phyloP scores from a whole-genome alignment of 2,888 invertebrate species.

The Lymantria dispar region DNA sequence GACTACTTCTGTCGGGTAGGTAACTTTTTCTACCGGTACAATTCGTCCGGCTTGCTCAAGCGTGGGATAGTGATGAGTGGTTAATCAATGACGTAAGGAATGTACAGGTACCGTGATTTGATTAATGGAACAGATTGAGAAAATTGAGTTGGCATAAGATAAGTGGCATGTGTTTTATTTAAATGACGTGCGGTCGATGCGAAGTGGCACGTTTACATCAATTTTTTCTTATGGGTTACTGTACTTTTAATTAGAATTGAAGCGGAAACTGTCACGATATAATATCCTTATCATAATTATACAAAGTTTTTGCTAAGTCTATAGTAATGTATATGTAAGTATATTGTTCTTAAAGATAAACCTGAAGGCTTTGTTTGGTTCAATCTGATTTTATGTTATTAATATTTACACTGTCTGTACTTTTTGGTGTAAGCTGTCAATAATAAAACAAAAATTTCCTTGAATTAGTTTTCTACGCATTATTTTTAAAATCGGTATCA shows the following conservation, averaged over 20 bases:
- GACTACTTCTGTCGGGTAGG: slow-evolving; percentile 43
- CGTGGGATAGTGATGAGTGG: slow-evolving; percentile 58
- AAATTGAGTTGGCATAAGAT: slow-evolving; percentile 61
- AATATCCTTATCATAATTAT: slow-evolving; percentile 32
- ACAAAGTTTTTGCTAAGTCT: neutral
- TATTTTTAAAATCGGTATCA: too few species aligned
- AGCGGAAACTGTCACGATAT: slow-evolving; percentile 42
- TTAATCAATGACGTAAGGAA: slow-evolving; percentile 46
- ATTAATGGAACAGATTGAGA: slow-evolving; percentile 72
- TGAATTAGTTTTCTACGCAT: too few species aligned
- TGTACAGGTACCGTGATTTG: slow-evolving; percentile 50
- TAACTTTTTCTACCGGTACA: slow-evolving; percentile 53
- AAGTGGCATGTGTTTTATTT: slow-evolving; percentile 52
- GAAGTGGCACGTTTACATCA: slow-evolving; percentile 48
- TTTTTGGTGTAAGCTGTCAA: neutral
- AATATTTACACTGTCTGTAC: neutral
- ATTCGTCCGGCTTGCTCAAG: slow-evolving; percentile 43
- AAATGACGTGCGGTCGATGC: slow-evolving; percentile 48
- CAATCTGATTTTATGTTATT: neutral
- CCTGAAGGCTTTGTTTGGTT: neutral
- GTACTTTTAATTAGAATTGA: slow-evolving; percentile 50
- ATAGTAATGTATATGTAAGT: neutral
- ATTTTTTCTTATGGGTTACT: slow-evolving; percentile 45
- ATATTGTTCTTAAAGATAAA: neutral
- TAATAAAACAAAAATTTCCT: too few species aligned